These are phyloP conservation scores for Oasisia sp. DNA, from an alignment of 2,888 invertebrate species.

Conservation along the genomic window DNA sequence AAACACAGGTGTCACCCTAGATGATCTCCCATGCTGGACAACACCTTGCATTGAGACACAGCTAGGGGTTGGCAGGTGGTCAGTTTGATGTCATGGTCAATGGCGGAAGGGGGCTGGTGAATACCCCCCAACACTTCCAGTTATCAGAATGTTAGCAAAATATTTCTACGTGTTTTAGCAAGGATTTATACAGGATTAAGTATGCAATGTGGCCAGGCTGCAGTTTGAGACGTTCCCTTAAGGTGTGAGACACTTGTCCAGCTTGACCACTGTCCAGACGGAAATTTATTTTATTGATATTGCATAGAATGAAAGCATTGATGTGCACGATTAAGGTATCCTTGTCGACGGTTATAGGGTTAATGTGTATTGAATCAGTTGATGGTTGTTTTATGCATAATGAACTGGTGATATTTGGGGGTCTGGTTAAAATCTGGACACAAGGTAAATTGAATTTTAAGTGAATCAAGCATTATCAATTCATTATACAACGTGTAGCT, in stretches of 20 bases:
- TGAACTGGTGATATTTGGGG: not conserved
- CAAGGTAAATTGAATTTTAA: no score
- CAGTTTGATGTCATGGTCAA: not conserved
- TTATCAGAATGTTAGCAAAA: not conserved
- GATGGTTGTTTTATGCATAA: not conserved
- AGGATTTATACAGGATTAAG: not conserved
- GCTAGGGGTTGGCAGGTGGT: not conserved
- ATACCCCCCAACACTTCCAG: not conserved
- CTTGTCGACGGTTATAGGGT: not conserved
- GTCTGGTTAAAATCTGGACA: no score
- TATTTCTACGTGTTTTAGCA: not conserved
- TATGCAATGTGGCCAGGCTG: no score
- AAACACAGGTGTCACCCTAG: not conserved
- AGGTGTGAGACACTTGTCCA: not conserved
- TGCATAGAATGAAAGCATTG: not conserved
- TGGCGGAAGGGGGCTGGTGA: no score
- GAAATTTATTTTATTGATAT: constrained; percentile 3
- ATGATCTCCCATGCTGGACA: no score
- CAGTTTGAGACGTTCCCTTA: not conserved
- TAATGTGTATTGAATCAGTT: not conserved
- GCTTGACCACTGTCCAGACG: not conserved
- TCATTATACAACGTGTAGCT: no score
- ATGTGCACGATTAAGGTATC: not conserved
- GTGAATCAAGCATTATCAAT: no score
- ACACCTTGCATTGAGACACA: not conserved